phyloP scores from a whole-genome alignment of 2,888 invertebrate genomes.

The Beris morrisii region DNA sequence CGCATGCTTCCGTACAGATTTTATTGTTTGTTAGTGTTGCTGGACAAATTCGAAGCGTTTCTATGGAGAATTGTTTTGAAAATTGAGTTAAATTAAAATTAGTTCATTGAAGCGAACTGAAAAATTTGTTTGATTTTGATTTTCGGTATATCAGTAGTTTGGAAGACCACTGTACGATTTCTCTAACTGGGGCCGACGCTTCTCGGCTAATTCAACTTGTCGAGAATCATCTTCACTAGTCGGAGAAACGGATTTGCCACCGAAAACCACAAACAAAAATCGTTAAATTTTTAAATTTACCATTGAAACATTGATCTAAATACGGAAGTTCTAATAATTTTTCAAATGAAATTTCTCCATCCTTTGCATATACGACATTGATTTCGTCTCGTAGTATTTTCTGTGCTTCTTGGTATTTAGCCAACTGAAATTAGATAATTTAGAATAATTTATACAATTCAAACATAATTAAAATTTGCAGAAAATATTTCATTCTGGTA shows the following conservation, averaged over 20 bases:
- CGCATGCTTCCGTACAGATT: slow-evolving; percentile 44
- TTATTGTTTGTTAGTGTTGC: slow-evolving; percentile 43
- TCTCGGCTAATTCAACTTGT: too few species aligned
- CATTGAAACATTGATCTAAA: slow-evolving; percentile 51
- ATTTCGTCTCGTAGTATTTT: slow-evolving; percentile 48
- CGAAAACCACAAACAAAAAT: too few species aligned
- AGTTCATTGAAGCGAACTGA: neutral
- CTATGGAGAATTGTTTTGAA: slow-evolving; percentile 41
- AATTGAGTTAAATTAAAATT: neutral
- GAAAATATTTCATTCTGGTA: too few species aligned
- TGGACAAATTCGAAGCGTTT: slow-evolving; percentile 47
- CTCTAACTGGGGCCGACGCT: neutral
- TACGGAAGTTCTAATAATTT: slow-evolving; percentile 47
- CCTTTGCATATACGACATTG: slow-evolving; percentile 36
- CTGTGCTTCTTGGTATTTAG: slow-evolving; percentile 44
- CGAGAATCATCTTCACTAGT: too few species aligned
- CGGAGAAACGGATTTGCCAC: too few species aligned
- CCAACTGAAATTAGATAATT: slow-evolving; percentile 41
- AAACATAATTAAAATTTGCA: too few species aligned
- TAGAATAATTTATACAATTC: too few species aligned
- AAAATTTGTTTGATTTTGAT: too few species aligned
- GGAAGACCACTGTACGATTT: too few species aligned
- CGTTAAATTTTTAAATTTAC: slow-evolving; percentile 39
- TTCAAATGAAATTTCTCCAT: slow-evolving; percentile 46
- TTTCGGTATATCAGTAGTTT: too few species aligned